A percentile compares a stretch with the other conserved stretches of the same genome.
These are phyloP conservation scores for Busseola fusca DNA, from an alignment of 2,888 invertebrate genomes.

Conservation along the genomic window DNA sequence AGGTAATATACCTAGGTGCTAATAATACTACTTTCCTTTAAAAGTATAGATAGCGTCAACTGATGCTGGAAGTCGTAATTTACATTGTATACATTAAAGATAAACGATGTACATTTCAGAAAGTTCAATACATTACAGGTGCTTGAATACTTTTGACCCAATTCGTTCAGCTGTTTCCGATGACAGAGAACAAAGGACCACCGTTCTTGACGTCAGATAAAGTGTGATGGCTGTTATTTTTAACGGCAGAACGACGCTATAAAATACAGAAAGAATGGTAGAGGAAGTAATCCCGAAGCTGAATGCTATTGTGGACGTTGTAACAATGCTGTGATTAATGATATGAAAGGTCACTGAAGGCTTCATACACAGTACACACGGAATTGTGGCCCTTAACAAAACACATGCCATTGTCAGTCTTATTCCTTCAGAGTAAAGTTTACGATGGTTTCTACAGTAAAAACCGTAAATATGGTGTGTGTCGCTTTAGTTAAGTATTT, in stretches of 20 bases:
- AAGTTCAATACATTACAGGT: constrained; percentile 30
- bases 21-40: background rate
- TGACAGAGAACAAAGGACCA: constrained; percentile 64
- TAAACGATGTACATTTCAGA: constrained; percentile 4
- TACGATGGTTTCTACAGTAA: constrained; percentile 21
- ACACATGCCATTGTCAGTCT: constrained; percentile 55
- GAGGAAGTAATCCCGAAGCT: constrained; percentile 61
- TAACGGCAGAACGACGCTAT: constrained; percentile 57
- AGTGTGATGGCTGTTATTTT: constrained; percentile 64
- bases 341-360: constrained; percentile 56
- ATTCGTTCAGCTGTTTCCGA: constrained; percentile 55
- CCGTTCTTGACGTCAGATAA: constrained; percentile 54
- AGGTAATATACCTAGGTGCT: background rate
- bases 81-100: background rate
- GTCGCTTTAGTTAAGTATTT: constrained; percentile 22
- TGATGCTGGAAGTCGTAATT: background rate
- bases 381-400: constrained; percentile 36
- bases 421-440: constrained; percentile 39
- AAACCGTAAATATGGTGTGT: constrained; percentile 37
- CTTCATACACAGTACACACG: constrained; percentile 47
- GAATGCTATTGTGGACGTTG: constrained; percentile 64
- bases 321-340: constrained; percentile 74
- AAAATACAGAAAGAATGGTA: constrained; percentile 61
- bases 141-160: constrained; percentile 47
- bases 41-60: background rate